phyloP scores from a whole-genome alignment of 2,888 invertebrate species.

The Scaptodrosophila latifasciaeformis region DNA sequence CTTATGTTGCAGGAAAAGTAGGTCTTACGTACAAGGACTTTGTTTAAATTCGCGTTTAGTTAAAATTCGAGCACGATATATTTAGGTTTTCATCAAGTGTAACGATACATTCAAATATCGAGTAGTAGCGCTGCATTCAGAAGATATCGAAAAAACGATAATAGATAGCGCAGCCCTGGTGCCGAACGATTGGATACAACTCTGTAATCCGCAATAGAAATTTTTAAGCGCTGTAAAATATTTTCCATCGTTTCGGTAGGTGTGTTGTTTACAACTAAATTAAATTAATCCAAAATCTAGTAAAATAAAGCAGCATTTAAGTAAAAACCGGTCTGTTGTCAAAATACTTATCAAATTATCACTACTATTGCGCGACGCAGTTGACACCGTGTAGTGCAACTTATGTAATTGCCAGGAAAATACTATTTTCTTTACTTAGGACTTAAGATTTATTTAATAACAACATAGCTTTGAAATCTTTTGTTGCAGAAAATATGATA shows the following conservation, averaged over 20 bases:
- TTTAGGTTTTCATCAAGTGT: no score
- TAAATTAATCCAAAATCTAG: background rate
- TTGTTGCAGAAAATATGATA: conserved; percentile 78
- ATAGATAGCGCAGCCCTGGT: no score
- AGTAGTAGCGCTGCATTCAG: no score
- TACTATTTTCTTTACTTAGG: conserved; percentile 14
- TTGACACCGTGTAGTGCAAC: conserved; percentile 34
- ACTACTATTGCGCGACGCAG: background rate
- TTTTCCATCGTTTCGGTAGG: conserved; percentile 63
- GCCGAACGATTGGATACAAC: no score
- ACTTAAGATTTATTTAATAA: background rate
- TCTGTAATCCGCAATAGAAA: conserved; percentile 54
- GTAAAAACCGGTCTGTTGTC: no score
- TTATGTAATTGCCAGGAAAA: conserved; percentile 55
- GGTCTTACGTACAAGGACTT: no score
- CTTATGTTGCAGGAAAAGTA: no score
- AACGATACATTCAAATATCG: no score
- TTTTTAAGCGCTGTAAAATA: conserved; percentile 54
- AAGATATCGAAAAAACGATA: no score
- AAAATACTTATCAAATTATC: background rate
- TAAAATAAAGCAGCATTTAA: background rate
- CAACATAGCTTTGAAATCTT: conserved; percentile 2
- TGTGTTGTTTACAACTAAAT: conserved; percentile 25
- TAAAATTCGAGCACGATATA: no score
- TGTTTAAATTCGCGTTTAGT: no score